Conservation (phyloP, 1,140 invertebrate species). For the Eurytemora carolleeae region DNA sequence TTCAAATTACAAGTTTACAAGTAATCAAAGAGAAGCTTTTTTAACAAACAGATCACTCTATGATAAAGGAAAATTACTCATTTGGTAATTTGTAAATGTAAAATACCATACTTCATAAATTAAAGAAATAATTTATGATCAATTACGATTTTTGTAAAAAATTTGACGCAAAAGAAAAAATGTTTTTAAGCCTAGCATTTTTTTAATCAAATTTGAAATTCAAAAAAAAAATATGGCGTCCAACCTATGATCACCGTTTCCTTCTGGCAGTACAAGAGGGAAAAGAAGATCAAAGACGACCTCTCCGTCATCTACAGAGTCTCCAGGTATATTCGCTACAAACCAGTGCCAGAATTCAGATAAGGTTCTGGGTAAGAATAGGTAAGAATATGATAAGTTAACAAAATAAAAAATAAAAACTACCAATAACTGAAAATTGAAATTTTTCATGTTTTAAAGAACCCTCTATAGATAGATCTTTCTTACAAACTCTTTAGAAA, state of each 20-base stretch:
- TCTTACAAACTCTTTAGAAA: too few relatives aligned
- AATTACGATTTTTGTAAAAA: not conserved
- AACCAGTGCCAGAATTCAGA: constrained; percentile 15
- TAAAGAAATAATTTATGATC: not conserved
- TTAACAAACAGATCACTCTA: too few relatives aligned
- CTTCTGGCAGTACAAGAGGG: constrained; percentile 14
- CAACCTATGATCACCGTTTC: constrained; percentile 13
- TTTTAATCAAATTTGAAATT: too few relatives aligned
- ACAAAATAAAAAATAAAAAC: too few relatives aligned
- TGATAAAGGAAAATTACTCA: not conserved
- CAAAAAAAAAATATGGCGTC: too few relatives aligned
- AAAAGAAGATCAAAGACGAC: constrained; percentile 14
- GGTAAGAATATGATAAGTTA: not conserved
- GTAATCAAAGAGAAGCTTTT: too few relatives aligned
- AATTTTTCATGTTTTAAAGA: too few relatives aligned
- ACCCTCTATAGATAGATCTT: too few relatives aligned
- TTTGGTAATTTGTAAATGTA: not conserved
- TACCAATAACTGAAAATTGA: too few relatives aligned
- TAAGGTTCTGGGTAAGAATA: not conserved
- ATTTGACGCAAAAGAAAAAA: not conserved
- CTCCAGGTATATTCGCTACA: constrained; percentile 15
- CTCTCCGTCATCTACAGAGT: constrained; percentile 12
- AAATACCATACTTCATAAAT: not conserved
- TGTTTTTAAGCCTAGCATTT: not conserved
- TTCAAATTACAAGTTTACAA: too few relatives aligned